phyloP scores from a whole-genome alignment of 1,140 invertebrate genomes.

The Lucilia sericata region DNA sequence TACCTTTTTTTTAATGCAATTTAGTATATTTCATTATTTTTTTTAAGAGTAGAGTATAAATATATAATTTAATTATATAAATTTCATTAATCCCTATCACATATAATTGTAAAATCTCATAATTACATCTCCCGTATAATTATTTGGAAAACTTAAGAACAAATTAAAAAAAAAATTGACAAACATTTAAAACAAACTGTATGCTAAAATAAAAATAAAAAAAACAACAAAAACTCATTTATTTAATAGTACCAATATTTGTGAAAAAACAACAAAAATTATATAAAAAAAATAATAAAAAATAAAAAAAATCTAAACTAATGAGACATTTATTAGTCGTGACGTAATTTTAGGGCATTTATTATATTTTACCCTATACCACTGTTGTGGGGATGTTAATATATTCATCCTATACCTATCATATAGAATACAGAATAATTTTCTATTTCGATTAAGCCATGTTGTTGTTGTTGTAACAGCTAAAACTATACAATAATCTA shows the following conservation, averaged over 20 bases:
- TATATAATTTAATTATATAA: neutral
- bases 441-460: too few species aligned
- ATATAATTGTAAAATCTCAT: constrained; percentile 35
- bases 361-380: too few species aligned
- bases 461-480: too few species aligned
- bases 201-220: constrained; percentile 18
- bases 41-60: neutral
- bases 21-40: neutral
- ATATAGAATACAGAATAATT: too few species aligned
- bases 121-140: constrained; percentile 8
- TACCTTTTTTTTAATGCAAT: neutral
- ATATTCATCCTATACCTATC: too few species aligned
- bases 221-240: constrained; percentile 37
- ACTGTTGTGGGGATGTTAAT: too few species aligned
- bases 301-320: neutral
- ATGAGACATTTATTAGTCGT: too few species aligned
- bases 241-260: constrained; percentile 31
- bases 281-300: neutral
- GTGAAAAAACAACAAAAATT: constrained; percentile 34
- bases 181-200: constrained; percentile 39
- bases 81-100: neutral
- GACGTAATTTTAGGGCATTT: too few species aligned
- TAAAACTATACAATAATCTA: too few species aligned
- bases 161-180: constrained; percentile 5
- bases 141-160: too few species aligned